Conservation (phyloP, 2,888 invertebrate species). For the Agyllia agylla region DNA sequence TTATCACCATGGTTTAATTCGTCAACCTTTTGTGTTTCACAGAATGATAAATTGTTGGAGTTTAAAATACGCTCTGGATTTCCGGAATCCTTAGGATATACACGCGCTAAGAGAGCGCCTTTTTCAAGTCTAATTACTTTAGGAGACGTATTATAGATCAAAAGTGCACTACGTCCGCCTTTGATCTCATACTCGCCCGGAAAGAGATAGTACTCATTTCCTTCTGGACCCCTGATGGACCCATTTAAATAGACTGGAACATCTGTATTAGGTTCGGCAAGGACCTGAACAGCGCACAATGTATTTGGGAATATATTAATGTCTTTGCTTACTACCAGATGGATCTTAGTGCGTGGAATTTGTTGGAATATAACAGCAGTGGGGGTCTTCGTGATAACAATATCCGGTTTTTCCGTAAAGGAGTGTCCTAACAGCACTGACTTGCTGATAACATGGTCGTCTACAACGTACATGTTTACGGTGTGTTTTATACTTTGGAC, state of each 20-base stretch:
- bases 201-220: background rate
- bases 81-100: too few relatives aligned
- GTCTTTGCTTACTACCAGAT: background rate
- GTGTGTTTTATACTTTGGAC: slow-evolving; percentile 49
- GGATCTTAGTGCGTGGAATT: too few relatives aligned
- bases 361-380: slow-evolving; percentile 32
- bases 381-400: slow-evolving; percentile 69
- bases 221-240: background rate
- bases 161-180: too few relatives aligned
- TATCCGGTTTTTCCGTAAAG: slow-evolving; percentile 64
- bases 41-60: background rate
- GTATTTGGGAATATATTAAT: background rate
- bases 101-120: too few relatives aligned
- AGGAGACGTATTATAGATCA: too few relatives aligned
- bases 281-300: background rate
- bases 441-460: slow-evolving; percentile 57
- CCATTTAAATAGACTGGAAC: background rate
- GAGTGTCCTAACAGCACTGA: slow-evolving; percentile 63
- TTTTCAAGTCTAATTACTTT: too few relatives aligned
- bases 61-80: too few relatives aligned
- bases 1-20: background rate
- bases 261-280: background rate
- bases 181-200: too few relatives aligned
- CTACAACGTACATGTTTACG: slow-evolving; percentile 57
- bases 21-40: background rate